Conservation (phyloP, 2,797 vertebrate species). For the Takifugu rubripes region DNA sequence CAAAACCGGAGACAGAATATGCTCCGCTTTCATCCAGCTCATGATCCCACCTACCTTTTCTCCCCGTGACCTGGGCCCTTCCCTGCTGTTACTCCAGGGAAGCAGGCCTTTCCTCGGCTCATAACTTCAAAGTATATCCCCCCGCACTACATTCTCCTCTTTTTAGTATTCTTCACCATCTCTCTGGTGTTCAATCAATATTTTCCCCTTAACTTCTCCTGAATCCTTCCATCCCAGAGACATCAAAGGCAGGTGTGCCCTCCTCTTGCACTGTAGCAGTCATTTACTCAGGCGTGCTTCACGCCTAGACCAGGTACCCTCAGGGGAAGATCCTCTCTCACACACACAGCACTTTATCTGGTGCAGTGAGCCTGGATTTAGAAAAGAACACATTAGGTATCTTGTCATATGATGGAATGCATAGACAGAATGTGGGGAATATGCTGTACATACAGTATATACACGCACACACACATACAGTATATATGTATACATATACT, state of each 20-base stretch:
- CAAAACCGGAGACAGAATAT: slow-evolving; percentile 10
- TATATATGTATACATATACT: no score
- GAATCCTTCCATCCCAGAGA: slow-evolving; percentile 37
- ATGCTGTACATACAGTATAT: no score
- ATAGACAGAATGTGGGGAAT: slow-evolving; percentile 12
- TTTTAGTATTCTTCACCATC: slow-evolving; percentile 46
- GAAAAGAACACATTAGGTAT: slow-evolving; percentile 32
- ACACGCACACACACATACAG: no score
- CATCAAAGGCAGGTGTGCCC: slow-evolving; percentile 51
- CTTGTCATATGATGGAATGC: slow-evolving; percentile 39
- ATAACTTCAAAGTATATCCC: slow-evolving; percentile 54
- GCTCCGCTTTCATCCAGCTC: slow-evolving; percentile 21
- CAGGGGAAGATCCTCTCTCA: slow-evolving; percentile 29
- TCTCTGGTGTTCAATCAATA: slow-evolving; percentile 57
- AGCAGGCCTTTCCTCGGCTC: slow-evolving; percentile 38
- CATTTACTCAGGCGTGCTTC: slow-evolving; percentile 33
- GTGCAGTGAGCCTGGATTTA: slow-evolving; percentile 4
- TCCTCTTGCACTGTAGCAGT: slow-evolving; percentile 21
- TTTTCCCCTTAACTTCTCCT: slow-evolving; percentile 15
- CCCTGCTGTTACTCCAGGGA: slow-evolving; percentile 36
- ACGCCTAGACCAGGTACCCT: slow-evolving; percentile 58
- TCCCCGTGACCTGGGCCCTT: slow-evolving; percentile 36
- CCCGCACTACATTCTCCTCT: slow-evolving; percentile 12
- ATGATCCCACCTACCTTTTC: slow-evolving; percentile 40
- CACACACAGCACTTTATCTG: slow-evolving; percentile 32